phyloP scores from a whole-genome alignment of 2,797 vertebrate genomes.

The Microctenopoma steveboyesi region DNA sequence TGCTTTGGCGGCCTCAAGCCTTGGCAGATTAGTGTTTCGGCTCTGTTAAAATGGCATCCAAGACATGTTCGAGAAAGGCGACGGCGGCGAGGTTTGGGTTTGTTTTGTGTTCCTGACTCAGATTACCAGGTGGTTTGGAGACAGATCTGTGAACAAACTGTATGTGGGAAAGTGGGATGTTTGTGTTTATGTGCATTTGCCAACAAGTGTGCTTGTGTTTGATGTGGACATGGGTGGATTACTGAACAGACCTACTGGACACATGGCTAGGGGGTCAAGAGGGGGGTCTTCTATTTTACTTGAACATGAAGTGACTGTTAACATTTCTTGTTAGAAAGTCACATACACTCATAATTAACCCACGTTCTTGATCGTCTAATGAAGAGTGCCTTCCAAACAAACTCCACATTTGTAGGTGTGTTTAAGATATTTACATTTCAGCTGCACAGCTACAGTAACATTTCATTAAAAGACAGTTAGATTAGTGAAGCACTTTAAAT shows the following conservation, averaged over 20 bases:
- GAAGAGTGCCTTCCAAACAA: background rate
- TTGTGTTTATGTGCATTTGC: constrained; percentile 19
- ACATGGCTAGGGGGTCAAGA: background rate
- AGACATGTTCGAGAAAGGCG: constrained; percentile 31
- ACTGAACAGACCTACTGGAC: background rate
- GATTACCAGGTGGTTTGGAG: constrained; percentile 54
- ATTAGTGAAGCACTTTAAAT: background rate
- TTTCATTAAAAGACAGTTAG: background rate
- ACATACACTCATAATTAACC: background rate
- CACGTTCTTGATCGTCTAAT: background rate
- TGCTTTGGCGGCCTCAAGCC: constrained; percentile 30
- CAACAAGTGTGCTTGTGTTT: constrained; percentile 34
- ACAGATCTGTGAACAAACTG: constrained; percentile 23
- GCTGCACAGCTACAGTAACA: background rate
- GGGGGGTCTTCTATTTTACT: background rate
- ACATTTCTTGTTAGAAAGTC: background rate
- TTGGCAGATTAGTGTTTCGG: constrained; percentile 29
- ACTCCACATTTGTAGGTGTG: background rate
- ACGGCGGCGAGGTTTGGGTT: constrained; percentile 8
- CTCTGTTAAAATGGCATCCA: constrained; percentile 35
- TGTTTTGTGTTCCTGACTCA: constrained; percentile 15
- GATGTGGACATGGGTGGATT: constrained; percentile 19
- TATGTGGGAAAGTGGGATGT: constrained; percentile 14
- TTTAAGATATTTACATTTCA: background rate
- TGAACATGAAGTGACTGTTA: background rate